Evolutionary conservation across 2,113 vertebrate species (phyloP), one percentile per base, ranked within the genome.

Genomic region (Callithrix jacchus): DNA sequence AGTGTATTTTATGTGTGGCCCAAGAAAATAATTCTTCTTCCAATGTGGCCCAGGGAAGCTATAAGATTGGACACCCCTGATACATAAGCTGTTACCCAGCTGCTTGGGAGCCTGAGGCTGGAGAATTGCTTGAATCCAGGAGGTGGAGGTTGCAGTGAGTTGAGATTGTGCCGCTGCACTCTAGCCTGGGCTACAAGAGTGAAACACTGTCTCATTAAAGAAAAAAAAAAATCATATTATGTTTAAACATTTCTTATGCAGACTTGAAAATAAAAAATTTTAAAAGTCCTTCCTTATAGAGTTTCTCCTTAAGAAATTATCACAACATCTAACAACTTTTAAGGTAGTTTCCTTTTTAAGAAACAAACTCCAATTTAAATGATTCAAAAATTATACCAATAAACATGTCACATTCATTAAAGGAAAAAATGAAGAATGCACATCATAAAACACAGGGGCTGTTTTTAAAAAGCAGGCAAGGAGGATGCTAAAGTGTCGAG

Each of bases 371-470:
- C 42, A n/a, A 92, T 52, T 85, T 90, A 27, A 66, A 58, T 80
- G 47, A 92, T 45, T 95, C 54, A 81, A 45, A 68, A 85, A 95
- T 81, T 81, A 87, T 3, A 91, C 20, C 77, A 85, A 25, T 68
- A 10, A 89, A 14, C 6, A 91, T 32, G 6, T 4, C 21, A 66
- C 27, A 49, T 42, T 92, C 27, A 87, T 66, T 79, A 87, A 91
- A 96, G 85, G 45, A 95, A 83, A 20, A 23, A 79, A 77, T 10
- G 61, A 80, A 81, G 37, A 92, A 71, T 73, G 80, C 88, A 64
- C 82, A 88, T 0, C 76, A 17, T 18, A 80, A 71, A 89, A 70
- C 4, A 80, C 4, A 88, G 45, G 27, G 21, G 11, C 58, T 94
- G 83, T 77, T 80, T 84, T 52, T 73, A 66, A 79, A 56, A 79